Percentiles rank a stretch among this genome's conserved stretches.
Conservation (phyloP, 2,888 invertebrate genomes). For the Philereme vetulata region DNA sequence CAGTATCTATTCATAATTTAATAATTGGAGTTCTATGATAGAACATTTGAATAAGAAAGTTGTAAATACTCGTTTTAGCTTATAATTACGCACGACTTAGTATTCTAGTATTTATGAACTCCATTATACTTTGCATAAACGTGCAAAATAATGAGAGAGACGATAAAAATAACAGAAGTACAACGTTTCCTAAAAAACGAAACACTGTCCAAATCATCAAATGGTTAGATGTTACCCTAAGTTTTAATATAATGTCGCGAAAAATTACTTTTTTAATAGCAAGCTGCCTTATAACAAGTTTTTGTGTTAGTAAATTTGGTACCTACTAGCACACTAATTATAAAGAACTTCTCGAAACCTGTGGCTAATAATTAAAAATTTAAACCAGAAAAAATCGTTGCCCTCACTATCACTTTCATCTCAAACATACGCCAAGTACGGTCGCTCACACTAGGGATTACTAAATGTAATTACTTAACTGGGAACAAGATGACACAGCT, state of each 20-base stretch:
- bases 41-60: conserved; percentile 27
- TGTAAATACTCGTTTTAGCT: conserved; percentile 22
- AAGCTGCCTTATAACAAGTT: no score
- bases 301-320: no score
- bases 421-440: conserved; percentile 31
- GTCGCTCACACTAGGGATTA: conserved; percentile 18
- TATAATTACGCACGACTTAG: conserved; percentile 19
- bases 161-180: background rate
- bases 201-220: no score
- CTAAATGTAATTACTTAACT: background rate
- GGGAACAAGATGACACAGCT: no score
- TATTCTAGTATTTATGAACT: conserved; percentile 18
- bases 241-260: no score
- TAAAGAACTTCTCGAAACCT: no score
- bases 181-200: no score
- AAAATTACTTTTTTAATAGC: no score
- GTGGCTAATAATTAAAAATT: no score
- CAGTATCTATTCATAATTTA: background rate
- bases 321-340: no score
- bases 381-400: conserved; percentile 24
- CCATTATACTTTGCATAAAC: conserved; percentile 16
- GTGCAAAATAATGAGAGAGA: background rate
- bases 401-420: conserved; percentile 62
- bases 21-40: conserved; percentile 7
- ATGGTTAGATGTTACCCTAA: no score